Base-by-base conservation (phyloP, 92 coral and sea anemone genomes). In the Micromussa lordhowensis region DNA sequence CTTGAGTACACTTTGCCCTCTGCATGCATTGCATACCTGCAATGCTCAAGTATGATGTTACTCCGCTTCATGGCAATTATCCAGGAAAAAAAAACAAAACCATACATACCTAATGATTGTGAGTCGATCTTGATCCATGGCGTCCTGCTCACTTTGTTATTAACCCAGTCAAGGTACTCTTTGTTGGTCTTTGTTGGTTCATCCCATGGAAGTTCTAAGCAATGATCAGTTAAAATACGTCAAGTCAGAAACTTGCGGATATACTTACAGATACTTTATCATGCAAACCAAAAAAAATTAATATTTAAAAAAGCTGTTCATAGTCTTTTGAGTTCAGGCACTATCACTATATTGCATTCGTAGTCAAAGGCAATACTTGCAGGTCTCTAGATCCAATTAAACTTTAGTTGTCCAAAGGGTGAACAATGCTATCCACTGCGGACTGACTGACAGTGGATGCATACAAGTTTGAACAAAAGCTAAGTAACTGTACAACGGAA, bases 71-170 rank as follows among this genome's bases (percentile, higher is more conserved):
- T 61, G 28, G 71, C 2, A 13, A 19, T 32, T 14, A 36, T 71
- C 22, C 5, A n/a, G n/a, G n/a, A 3, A 24, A 36, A 22, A 14
- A 49, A 3, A 32, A 11, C n/a, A 3, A 5, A 24, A 34, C 3
- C 34, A 16, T 32, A 79, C 93, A 64, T 58, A 96, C 99, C 93
- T 78, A 93, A 95, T 71, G 98, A 93, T 15, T 81, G 90, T 21
- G 96, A 79, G 71, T 96, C 98, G 77, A 97, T 96, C 89, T 97
- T 97, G 75, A 81, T 91, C 99, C 99, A 97, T 8, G 99, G 99
- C 64, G 99, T 97, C 78, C 93, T 92, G 57, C 91, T 90, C 44
- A 88, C 66, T 51, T 58, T 94, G 30, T 88, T 86, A 48, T 90
- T 77, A 35, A 85, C 84, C 99, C 99, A 97, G 44, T 93, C 98